These are phyloP conservation scores for Pycnomerus fuliginosus DNA, from an alignment of 2,888 invertebrate species.

Conservation along the genomic window DNA sequence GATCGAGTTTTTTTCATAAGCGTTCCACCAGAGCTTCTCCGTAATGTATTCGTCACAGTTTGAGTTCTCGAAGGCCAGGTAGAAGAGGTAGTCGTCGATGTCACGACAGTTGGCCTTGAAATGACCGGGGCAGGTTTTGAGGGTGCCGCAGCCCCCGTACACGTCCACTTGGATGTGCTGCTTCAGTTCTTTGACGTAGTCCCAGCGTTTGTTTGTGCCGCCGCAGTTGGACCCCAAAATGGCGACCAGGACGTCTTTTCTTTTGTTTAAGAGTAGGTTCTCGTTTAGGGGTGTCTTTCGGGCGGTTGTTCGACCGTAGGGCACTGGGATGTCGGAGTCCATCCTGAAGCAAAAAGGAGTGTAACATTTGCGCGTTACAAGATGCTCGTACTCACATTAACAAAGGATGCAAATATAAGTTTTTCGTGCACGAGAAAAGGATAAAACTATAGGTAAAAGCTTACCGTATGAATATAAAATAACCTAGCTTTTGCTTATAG, in stretches of 20 bases:
- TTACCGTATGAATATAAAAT: no score
- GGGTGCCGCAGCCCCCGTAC: conserved; percentile 58
- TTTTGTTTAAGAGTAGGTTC: conserved; percentile 46
- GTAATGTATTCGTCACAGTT: conserved; percentile 70
- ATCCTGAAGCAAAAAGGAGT: conserved; percentile 48
- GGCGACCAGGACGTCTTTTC: conserved; percentile 54
- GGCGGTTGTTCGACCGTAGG: conserved; percentile 62
- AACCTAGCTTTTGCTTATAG: no score
- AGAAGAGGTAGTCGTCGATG: conserved; percentile 64
- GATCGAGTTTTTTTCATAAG: conserved; percentile 61
- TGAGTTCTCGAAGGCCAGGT: conserved; percentile 69
- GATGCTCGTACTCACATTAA: no score
- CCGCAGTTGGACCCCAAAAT: conserved; percentile 64
- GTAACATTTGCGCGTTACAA: no score
- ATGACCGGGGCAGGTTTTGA: conserved; percentile 62
- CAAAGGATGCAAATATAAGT: no score
- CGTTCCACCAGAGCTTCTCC: conserved; percentile 69
- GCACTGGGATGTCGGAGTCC: conserved; percentile 66
- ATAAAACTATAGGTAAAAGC: no score
- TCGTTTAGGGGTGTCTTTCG: conserved; percentile 20
- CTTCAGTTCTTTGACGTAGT: conserved; percentile 58
- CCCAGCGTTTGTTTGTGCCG: conserved; percentile 54
- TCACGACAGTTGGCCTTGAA: conserved; percentile 60
- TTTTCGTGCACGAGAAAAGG: no score
- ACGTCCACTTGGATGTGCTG: conserved; percentile 61